Base-by-base conservation (phyloP, 1,140 invertebrate genomes). In the Latrodectus geometricus region DNA sequence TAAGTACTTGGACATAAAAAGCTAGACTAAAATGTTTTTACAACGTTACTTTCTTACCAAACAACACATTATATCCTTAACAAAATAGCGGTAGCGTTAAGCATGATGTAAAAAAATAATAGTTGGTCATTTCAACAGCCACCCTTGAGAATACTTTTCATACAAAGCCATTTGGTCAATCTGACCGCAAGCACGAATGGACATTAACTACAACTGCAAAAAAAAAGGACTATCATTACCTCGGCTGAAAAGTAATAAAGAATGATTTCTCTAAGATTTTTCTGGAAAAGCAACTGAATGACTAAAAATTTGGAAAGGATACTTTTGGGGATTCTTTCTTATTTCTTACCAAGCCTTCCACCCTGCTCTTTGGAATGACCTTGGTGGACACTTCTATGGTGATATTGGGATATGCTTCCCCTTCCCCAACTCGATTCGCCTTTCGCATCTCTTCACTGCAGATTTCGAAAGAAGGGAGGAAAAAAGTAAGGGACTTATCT, bases 251-350 rank as follows among this genome's bases (percentile, higher is more conserved):
- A 61, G 54, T 61, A 61, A 61, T 11, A 61, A 61, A 61, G 17
- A 61, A 61, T 61, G 54, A 17, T 11, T 17, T 61, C 54, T 61
- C 17, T 61, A 11, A 17, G 54, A 14, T 61, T 61, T 61, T 61
- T 61, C 17, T 61, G 5, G 35, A 35, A 35, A 35, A 35, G 35
- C 35, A 35, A 35, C 35, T 35, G 35, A 35, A 35, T 35, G 35
- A 77, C 79, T 72, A 70, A 81, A 81, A 81, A 81, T 35, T 81
- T 81, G 70, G 66, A 72, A 72, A 72, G 79, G 79, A 70, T 56
- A 65, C 68, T 81, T 68, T 81, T 52, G 54, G 66, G 72, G 79
- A 81, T 70, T 81, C 50, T 69, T 17, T 79, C 68, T 79, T 61
- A 68, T 79, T 50, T 49, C 48, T 23, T 68, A 68, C 61, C 66